Percentiles rank a stretch among this genome's conserved stretches.
These are phyloP conservation scores for Brachionus asplanchnoidis DNA, from an alignment of 1,140 invertebrate species.

Conservation along the genomic window DNA sequence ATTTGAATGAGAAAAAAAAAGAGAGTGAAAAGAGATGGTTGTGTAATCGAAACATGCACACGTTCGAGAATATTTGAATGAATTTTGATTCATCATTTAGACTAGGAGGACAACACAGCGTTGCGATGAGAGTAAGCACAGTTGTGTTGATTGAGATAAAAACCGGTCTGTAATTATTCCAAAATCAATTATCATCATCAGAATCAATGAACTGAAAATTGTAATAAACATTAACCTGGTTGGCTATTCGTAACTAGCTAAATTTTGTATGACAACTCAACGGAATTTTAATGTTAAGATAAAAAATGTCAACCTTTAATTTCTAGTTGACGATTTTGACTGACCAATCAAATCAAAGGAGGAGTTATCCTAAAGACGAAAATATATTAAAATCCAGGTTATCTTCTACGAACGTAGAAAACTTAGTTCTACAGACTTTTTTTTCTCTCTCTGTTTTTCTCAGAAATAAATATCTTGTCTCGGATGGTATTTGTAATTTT, in stretches of 20 bases:
- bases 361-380: not conserved
- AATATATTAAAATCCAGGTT: constrained; percentile 23
- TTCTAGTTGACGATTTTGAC: not conserved
- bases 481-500: not conserved
- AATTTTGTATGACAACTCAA: constrained; percentile 20
- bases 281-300: constrained; percentile 40
- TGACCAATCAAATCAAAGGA: constrained; percentile 9
- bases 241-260: constrained; percentile 9
- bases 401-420: not conserved
- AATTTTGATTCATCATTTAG: not conserved
- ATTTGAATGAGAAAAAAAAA: not conserved
- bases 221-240: constrained; percentile 36
- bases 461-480: constrained; percentile 39
- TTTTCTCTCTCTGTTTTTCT: not conserved
- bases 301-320: constrained; percentile 37
- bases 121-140: constrained; percentile 6
- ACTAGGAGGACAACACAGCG: not conserved
- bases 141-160: constrained; percentile 28
- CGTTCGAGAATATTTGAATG: not conserved
- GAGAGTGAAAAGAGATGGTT: constrained; percentile 1
- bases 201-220: constrained; percentile 38
- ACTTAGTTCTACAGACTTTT: not conserved
- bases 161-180: not conserved
- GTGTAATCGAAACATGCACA: not conserved
- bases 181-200: constrained; percentile 38